Base-by-base conservation (phyloP, 2,113 vertebrate genomes). In the Geococcyx californianus region DNA sequence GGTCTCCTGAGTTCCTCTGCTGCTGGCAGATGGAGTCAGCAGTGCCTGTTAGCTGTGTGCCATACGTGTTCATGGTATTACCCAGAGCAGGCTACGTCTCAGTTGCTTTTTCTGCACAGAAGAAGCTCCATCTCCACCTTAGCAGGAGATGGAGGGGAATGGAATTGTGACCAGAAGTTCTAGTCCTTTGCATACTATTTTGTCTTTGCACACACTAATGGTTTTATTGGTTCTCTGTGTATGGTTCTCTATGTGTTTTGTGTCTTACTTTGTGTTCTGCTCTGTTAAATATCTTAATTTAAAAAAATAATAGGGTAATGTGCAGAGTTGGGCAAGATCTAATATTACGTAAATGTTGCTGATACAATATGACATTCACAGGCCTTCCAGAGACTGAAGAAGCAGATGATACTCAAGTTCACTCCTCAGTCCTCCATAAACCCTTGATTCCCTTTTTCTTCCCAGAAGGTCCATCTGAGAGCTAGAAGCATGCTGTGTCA, bases 1-100 rank as follows among this genome's bases (percentile, higher is more conserved):
- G 87, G 19, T 90, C 75, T 91, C 84, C 67, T 0, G 5, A 90
- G 90, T 75, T 91, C 5, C 2, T 51, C 59, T 83, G 84, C 82
- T 90, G 70, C 90, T 95, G 84, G 75, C 90, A 95, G 87, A 83
- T 93, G 84, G 82, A 94, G 45, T 60, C 75, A 82, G 87, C 54
- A 29, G 24, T 73, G 77, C 84, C 78, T 87, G 58, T 33, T 75
- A 78, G 34, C 81, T 63, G 33, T 0, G 33, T 90, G 51, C 78
- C 0, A 0, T 45, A 34, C 52, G 45, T 70, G 36, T 59, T 73
- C 0, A 0, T 73, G 31, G 25, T 4, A 0, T 54, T 91, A 33
- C 36, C 45, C 25, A 42, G 59, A 85, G 55, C 42, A 28, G 67
- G 45, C 70, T 59, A 59, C 0, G 0, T 21, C 59, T 4, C 20